Base-by-base conservation (phyloP, 2,888 invertebrate genomes). In the Melanotus villosus region DNA sequence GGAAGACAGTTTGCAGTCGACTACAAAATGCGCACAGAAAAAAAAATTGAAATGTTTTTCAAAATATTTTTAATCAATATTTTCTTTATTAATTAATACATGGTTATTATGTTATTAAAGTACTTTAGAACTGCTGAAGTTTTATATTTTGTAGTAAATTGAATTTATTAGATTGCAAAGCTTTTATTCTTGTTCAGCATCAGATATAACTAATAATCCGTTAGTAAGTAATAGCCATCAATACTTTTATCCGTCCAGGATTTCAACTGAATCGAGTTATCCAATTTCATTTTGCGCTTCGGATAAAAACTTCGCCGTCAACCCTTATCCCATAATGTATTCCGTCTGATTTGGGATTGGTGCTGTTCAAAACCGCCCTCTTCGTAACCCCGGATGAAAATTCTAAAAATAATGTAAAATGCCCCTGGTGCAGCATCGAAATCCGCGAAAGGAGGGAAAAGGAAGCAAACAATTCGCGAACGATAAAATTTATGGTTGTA, bases 281-380 rank as follows among this genome's bases (percentile, higher is more conserved):
- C 76, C 76, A 75, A 76, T 77, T 77, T 75, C 74, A 76, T 77
- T 77, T 77, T 74, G 76, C 73, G 50, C 52, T 57, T 66, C 66
- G 32, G 68, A 65, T 70, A 73, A 74, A 74, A 74, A 73, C 68
- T 70, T 52, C 50, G 58, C 68, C 75, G 75, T 75, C 76, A 75
- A 76, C 76, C 77, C 76, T 77, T 76, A 78, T 77, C 76, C 77
- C 71, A 74, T 77, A 78, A 79, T 79, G 75, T 78, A 78, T 79
- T 78, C 79, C 76, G 73, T 76, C 77, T 76, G 77, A 77, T 73
- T 75, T 77, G 76, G 76, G 73, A 76, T 74, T 71, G 76, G 65
- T 72, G 75, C 70, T 64, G 5, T 26, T 72, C 71, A 73, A 73
- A 70, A 68, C 70, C 74, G 59, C 71, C 70, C 19, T 71, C 64